These are phyloP conservation scores for Drosophila aff. DNA, from an alignment of 1,140 invertebrate genomes.

Conservation along the genomic window DNA sequence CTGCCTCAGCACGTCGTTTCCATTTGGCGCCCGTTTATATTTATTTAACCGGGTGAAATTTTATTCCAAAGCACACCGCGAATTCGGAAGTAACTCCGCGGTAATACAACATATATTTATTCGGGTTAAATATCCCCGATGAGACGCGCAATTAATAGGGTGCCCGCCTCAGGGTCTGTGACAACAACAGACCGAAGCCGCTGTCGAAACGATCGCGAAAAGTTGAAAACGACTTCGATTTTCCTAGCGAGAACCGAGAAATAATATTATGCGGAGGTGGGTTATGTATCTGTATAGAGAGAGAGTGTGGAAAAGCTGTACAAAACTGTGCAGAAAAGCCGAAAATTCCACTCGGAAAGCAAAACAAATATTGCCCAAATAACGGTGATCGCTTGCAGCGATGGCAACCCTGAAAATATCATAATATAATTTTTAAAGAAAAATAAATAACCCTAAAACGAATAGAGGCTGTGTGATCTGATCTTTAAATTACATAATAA, in stretches of 20 bases:
- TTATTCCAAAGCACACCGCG: conserved; percentile 20
- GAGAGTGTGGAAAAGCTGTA: background rate
- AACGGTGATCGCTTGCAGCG: background rate
- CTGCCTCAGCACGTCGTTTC: conserved; percentile 37
- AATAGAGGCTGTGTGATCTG: background rate
- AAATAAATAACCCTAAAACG: too few species aligned
- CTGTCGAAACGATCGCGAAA: conserved; percentile 11
- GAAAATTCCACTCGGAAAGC: background rate
- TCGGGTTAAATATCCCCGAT: conserved; percentile 24
- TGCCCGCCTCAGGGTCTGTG: conserved; percentile 26
- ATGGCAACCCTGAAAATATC: conserved; percentile 3
- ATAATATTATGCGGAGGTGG: conserved; percentile 74
- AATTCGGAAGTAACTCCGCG: conserved; percentile 1
- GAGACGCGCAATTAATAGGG: conserved; percentile 26
- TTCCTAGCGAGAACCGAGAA: conserved; percentile 57
- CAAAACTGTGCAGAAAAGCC: background rate
- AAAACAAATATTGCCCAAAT: background rate
- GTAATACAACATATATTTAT: background rate
- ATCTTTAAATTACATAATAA: background rate
- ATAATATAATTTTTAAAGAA: background rate
- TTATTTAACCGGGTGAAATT: conserved; percentile 65
- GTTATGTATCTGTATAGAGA: background rate
- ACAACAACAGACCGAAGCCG: conserved; percentile 6
- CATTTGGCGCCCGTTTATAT: conserved; percentile 78
- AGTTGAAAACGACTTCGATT: conserved; percentile 57